Evolutionary conservation across 2,888 invertebrate genomes (phyloP), one percentile per base, ranked within the genome.

Genomic region (Dorcus parallelipipedus): DNA sequence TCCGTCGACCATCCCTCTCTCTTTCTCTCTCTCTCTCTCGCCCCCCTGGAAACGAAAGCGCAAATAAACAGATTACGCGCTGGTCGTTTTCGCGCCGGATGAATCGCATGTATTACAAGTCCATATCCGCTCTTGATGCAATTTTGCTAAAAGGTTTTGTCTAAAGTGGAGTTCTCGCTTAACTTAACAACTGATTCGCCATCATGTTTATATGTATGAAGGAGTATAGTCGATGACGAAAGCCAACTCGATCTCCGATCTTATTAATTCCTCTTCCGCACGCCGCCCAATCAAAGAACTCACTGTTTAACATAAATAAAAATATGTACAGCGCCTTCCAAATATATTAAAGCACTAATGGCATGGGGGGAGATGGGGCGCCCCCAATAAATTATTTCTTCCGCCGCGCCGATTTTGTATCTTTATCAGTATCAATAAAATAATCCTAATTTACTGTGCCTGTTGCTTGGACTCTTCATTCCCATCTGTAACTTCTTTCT

Each of bases 131-230:
- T 70, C 71, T 71, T 68, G 73, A 74, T 73, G 76, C 75, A 78
- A 78, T 78, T 20, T 78, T 76, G 75, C 78, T 78, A 78, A 78
- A 78, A 78, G 78, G 77, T 78, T 78, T 77, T 73, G 76, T 76
- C 75, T 76, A 77, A 76, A 78, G 77, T 77, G 76, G 76, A 73
- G 71, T 77, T 78, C 73, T 71, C 78, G 78, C 76, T 77, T 78
- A 78, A 76, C 75, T 77, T 78, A 78, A 77, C 78, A 77, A 77
- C 77, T 76, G 78, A 78, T 78, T 77, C 76, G 75, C 75, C 73
- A 78, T 78, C 77, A 79, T 79, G 78, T 78, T 75, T 78, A 76
- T 76, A 78, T 79, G 77, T 75, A 79, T 76, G 77, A 77, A 74
- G 20, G 20, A 3, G 74, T 71, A 72, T 64, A 71, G 58, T 70